Conservation (phyloP, 2,888 invertebrate genomes). For the Dasypogon diadema region DNA sequence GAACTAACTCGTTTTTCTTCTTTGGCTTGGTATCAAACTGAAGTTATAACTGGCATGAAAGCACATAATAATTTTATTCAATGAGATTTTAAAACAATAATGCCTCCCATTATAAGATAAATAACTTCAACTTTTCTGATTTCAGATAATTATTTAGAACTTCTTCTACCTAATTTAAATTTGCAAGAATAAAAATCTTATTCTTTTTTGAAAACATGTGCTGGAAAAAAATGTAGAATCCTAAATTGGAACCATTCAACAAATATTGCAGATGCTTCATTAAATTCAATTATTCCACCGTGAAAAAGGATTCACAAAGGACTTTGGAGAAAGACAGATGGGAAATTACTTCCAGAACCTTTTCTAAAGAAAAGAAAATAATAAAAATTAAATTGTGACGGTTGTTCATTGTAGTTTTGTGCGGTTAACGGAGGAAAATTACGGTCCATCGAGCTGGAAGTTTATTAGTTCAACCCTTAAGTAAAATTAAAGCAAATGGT, state of each 20-base stretch:
- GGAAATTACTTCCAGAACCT: not conserved
- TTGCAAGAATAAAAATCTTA: too few species aligned
- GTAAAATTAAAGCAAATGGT: not conserved
- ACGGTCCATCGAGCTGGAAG: slow-evolving; percentile 4
- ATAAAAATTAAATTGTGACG: slow-evolving; percentile 14
- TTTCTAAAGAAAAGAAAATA: slow-evolving; percentile 3
- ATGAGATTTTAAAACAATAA: too few species aligned
- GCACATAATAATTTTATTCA: too few species aligned
- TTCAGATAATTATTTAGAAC: too few species aligned
- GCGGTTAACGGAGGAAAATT: not conserved
- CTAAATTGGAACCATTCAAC: not conserved
- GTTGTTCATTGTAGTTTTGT: not conserved
- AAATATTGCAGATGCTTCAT: slow-evolving; percentile 19
- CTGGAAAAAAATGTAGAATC: not conserved
- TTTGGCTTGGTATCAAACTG: too few species aligned
- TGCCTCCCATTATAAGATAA: too few species aligned
- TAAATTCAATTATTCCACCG: slow-evolving; percentile 16
- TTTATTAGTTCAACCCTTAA: slow-evolving; percentile 16
- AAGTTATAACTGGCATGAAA: too few species aligned
- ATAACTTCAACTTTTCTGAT: too few species aligned
- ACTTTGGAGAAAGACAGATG: not conserved
- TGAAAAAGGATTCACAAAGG: not conserved
- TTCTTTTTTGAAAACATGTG: not conserved
- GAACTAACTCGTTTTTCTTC: too few species aligned
- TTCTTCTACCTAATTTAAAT: too few species aligned